Base-by-base conservation (phyloP, 37 sponge, comb jelly and placozoan genomes). In the Beroe forskalii region DNA sequence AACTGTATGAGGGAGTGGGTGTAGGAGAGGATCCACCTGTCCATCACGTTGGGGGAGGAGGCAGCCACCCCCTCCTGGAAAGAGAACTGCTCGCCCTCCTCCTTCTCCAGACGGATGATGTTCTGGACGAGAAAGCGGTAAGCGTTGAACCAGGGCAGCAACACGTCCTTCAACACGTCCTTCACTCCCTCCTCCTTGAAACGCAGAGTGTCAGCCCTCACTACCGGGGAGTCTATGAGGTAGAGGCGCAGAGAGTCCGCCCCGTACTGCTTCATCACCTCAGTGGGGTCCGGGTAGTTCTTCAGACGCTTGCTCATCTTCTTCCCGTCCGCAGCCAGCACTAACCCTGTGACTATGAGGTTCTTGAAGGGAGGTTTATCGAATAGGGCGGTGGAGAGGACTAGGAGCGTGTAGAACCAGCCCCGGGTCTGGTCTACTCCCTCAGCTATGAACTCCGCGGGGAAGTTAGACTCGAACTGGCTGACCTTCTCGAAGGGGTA, bases 371-470 rank as follows among this genome's bases (percentile, higher is more conserved):
- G 99, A 30, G 99, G 96, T 61, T 96, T 94, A 41, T 94, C 93
- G 76, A 96, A 98, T 38, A 98, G 92, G 17, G 94, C 94, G 19
- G 96, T 96, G 76, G 96, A 93, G 75, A 98, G 93, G 41, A 98
- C 99, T 76, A 98, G 93, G 12, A 98, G 94, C 20, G 98, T 97
- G 93, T 98, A 98, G 92, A 98, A 98, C 99, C 99, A 98, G 67
- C 99, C 99, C 38, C 99, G 67, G 12, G 99, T 98, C 94, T 98
- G 99, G 92, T 98, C 99, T 14, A 98, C 94, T 14, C 99, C 99
- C 60, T 98, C 99, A 0, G 99, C 99, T 14, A 98, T 98, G 93
- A 98, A 98, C 90, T 98, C 99, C 0, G 99, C 99, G 14, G 99
- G 99, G 83, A 98, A 98, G 32, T 90, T 62, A 0, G 80, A 1